Evolutionary conservation across 2,797 vertebrate species (phyloP).

Genomic region (Myotis pilosus): DNA sequence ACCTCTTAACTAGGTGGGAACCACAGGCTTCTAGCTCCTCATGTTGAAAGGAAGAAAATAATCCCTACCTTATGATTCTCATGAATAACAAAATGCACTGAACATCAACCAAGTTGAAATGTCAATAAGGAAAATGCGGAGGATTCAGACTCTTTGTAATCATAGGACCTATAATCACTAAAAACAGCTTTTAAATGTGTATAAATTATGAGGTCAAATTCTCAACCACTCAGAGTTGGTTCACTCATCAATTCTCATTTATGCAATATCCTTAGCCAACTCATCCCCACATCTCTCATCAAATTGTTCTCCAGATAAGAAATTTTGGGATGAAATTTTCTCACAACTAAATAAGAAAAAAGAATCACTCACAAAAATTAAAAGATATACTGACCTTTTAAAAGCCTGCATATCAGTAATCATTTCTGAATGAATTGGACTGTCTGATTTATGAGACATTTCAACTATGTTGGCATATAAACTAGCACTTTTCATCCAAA

Average conservation of each 20-base stretch:
- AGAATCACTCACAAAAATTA: background rate
- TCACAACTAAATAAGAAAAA: background rate
- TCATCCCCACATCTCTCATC: background rate
- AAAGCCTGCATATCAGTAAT: background rate
- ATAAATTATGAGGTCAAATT: background rate
- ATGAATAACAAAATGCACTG: background rate
- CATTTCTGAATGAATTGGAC: background rate
- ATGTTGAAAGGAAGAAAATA: background rate
- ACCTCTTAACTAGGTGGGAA: background rate
- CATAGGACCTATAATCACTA: background rate
- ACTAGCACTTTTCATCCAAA: background rate
- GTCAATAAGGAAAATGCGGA: background rate
- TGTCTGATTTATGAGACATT: background rate
- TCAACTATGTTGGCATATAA: background rate
- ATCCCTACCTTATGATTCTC: background rate
- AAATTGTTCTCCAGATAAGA: background rate
- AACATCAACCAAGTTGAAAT: conserved; percentile 1
- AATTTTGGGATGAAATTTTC: background rate
- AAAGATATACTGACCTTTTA: background rate
- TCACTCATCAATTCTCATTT: background rate
- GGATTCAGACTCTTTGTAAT: background rate
- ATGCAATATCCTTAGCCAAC: background rate
- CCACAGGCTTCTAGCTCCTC: background rate
- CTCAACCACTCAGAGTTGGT: background rate
- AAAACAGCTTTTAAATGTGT: background rate